Base-by-base conservation (phyloP, 2,113 vertebrate genomes). In the Suncus etruscus region DNA sequence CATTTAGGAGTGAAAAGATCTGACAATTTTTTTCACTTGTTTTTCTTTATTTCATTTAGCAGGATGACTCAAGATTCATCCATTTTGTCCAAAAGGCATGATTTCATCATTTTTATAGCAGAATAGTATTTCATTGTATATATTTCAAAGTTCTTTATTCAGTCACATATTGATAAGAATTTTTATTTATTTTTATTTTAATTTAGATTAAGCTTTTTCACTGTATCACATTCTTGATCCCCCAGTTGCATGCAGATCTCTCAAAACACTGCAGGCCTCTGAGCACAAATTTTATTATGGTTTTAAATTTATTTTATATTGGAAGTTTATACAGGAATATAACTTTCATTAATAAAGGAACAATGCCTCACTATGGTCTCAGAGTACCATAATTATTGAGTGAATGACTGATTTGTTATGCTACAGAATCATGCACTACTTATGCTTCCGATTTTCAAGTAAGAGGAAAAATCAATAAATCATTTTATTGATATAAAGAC, bases 371-470 rank as follows among this genome's bases (percentile, higher is more conserved):
- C 32, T 39, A 39, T 39, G 32, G n/a, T 39, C 7, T 45, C 63
- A 27, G 63, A 27, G 16, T 27, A 8, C 63, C 63, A 66, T 66
- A 61, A 10, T 32, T 85, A 29, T 69, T 11, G 31, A 90, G 6
- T 51, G n/a, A 76, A 61, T 87, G 25, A 84, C 18, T 47, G 39
- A 51, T 8, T 51, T 11, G 47, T 1, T 79, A 75, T 2, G 47
- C 51, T 85, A 8, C 9, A 83, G 29, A 89, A 58, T 68, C 61
- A 74, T 27, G 32, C 80, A 32, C 3, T 32, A 25, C 11, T 3
- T 76, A 31, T 32, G 69, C 39, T 65, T 92, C 47, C 90, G 29
- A 90, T 65, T 83, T 68, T 58, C 51, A 83, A 32, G 24, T 63
- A 76, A 8, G 10, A 9, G 18, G 24, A n/a, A 27, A 24, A 51